Conservation (phyloP, 2,888 invertebrate species). For the Tenthredo amoena region DNA sequence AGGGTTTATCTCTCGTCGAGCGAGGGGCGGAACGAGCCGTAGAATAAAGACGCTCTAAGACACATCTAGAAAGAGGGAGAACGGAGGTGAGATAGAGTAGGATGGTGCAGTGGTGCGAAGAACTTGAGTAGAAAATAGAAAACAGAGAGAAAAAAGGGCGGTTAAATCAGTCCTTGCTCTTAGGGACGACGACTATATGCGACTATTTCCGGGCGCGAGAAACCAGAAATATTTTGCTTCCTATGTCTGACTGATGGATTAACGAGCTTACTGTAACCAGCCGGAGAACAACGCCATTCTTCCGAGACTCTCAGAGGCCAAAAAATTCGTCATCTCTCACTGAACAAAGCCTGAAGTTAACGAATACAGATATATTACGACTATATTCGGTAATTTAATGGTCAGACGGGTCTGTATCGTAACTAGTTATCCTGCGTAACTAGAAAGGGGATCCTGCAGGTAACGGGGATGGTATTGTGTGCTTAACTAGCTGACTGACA, state of each 20-base stretch:
- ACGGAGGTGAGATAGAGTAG: background rate
- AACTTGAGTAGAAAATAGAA: slow-evolving; percentile 35
- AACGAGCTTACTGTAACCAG: slow-evolving; percentile 10
- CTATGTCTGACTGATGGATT: slow-evolving; percentile 32
- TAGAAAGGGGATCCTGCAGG: background rate
- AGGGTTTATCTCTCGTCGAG: slow-evolving; percentile 45
- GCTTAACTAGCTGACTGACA: background rate
- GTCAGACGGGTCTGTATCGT: background rate
- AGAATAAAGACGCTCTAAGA: slow-evolving; percentile 18
- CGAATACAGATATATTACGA: background rate
- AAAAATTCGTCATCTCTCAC: background rate
- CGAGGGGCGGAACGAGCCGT: slow-evolving; percentile 13
- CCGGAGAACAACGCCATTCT: background rate
- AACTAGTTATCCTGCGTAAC: background rate
- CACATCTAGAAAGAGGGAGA: background rate
- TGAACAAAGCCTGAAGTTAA: too few species aligned
- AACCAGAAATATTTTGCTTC: slow-evolving; percentile 37
- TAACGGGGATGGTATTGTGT: slow-evolving; percentile 6
- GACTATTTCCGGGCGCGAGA: slow-evolving; percentile 40
- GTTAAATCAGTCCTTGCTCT: slow-evolving; percentile 40
- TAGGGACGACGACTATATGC: slow-evolving; percentile 22
- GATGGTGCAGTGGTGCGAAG: slow-evolving; percentile 1
- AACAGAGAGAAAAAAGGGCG: background rate
- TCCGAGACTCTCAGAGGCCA: background rate
- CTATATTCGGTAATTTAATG: slow-evolving; percentile 9